Conservation (phyloP, 2,113 vertebrate genomes). For the Barbus barbus region DNA sequence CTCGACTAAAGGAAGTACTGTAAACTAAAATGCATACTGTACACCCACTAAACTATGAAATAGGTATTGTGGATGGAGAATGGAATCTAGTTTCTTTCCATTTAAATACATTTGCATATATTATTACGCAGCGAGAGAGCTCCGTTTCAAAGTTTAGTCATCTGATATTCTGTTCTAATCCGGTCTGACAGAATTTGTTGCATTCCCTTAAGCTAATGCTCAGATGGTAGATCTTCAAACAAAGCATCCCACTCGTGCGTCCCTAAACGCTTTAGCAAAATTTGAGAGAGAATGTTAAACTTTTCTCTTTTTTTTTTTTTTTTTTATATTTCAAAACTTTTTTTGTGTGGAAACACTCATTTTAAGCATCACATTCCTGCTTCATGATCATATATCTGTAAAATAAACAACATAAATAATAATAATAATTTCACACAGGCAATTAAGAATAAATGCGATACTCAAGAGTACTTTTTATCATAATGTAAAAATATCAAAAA, state of each 20-base stretch:
- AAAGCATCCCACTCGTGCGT: constrained; percentile 23
- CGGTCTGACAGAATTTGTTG: constrained; percentile 1
- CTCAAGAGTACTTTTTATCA: background rate
- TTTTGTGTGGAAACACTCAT: background rate
- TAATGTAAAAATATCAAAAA: too few relatives aligned
- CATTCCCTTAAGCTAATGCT: constrained; percentile 16
- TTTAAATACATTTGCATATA: constrained; percentile 6
- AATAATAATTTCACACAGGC: background rate
- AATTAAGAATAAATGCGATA: background rate
- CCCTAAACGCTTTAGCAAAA: background rate
- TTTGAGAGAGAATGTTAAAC: background rate
- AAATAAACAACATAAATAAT: background rate
- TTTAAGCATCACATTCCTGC: background rate
- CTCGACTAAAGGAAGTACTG: background rate
- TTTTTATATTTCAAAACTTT: background rate
- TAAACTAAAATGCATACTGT: constrained; percentile 3
- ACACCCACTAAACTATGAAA: constrained; percentile 9
- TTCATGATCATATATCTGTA: too few relatives aligned
- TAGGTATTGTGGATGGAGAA: background rate
- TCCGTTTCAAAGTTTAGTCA: constrained; percentile 9
- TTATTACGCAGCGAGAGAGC: background rate
- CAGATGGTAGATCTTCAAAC: constrained; percentile 24
- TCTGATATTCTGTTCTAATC: constrained; percentile 6
- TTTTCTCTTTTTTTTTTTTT: background rate
- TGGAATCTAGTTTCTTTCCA: background rate